Evolutionary conservation across 2,888 invertebrate genomes (phyloP), one percentile per base, ranked within the genome.

Genomic region (Galeruca laticollis): DNA sequence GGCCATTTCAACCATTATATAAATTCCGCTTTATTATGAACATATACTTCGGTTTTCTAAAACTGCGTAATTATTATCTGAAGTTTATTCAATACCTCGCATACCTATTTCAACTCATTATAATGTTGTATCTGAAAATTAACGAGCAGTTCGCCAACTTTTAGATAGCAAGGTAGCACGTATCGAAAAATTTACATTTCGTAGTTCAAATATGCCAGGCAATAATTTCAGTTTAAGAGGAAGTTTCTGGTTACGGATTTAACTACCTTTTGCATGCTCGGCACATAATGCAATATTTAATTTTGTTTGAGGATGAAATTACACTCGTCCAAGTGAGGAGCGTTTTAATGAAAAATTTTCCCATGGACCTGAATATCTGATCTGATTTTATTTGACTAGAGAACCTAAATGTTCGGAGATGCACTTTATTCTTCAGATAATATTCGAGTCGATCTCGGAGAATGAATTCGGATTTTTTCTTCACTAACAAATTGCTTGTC

Each of bases 141-240:
- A 20, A 51, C 49, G 49, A 51, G 11, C 20, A 51, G 49, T 51
- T 51, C 18, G 49, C 49, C 49, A n/a, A 52, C 51, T 52, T 21
- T n/a, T 20, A 11, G 52, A n/a, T 21, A 21, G 21, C 54, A 68
- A 11, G 52, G 13, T 52, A 4, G 52, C 60, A 68, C 68, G 68
- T 61, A 68, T 52, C 43, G 40, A 35, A 60, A 35, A 54, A 54
- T 61, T 68, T 60, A 54, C 54, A 68, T 68, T 60, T 60, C 61
- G 47, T 15, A 61, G 40, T 54, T 61, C 60, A 68, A 61, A 68
- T 68, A 54, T 60, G 54, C 60, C 35, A 52, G 9, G 68, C 61
- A 54, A 68, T 68, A 60, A 68, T 68, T 68, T 68, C 13, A 54
- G 68, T 61, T 51, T 52, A 40, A 52, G 31, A 26, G 47, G 60